Conservation (phyloP, 2,113 vertebrate genomes). For the Aspiorhynchus laticeps region DNA sequence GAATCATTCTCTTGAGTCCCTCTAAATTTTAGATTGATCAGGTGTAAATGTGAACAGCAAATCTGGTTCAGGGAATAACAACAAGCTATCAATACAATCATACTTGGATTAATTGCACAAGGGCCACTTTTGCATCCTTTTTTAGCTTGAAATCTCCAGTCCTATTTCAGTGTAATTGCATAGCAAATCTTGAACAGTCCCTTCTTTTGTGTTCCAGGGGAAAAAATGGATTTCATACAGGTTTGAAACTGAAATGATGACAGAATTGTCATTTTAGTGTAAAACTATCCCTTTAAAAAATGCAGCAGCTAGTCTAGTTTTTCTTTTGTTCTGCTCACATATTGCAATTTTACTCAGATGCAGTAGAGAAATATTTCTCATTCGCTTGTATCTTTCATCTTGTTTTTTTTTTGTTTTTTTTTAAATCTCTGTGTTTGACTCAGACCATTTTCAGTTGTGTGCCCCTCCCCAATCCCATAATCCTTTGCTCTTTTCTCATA, state of each 20-base stretch:
- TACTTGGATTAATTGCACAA: neutral
- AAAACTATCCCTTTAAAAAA: neutral
- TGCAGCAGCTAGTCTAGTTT: neutral
- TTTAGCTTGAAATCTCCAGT: neutral
- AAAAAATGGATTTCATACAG: neutral
- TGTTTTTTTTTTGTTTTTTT: neutral
- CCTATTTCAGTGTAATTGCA: neutral
- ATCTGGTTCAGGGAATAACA: neutral
- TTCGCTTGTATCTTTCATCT: neutral
- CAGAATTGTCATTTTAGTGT: neutral
- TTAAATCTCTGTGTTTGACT: conserved; percentile 26
- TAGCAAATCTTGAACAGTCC: neutral
- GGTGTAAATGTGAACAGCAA: neutral
- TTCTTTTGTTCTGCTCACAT: neutral
- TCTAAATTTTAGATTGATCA: neutral
- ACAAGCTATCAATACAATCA: neutral
- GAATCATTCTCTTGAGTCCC: neutral
- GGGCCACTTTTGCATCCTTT: neutral
- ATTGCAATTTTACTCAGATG: neutral
- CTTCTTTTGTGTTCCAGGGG: neutral
- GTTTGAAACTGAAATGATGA: neutral
- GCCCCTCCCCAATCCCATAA: conserved; percentile 47
- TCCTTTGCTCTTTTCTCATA: conserved; percentile 56
- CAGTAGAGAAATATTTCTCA: neutral
- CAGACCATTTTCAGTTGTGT: conserved; percentile 44